phyloP scores from a whole-genome alignment of 2,113 vertebrate genomes.

The Serilophus lunatus region DNA sequence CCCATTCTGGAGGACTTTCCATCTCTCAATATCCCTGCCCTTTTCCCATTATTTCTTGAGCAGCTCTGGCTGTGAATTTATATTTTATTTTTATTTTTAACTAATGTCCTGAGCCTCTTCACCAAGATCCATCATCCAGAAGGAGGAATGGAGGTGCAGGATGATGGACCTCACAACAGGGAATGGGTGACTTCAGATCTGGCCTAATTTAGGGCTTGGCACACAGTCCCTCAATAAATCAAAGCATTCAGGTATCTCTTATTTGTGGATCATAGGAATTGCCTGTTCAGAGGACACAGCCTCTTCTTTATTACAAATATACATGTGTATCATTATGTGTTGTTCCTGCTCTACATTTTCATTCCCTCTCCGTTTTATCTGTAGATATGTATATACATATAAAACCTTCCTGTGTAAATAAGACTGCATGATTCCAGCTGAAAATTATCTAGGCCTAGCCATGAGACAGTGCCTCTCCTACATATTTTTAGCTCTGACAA shows the following conservation, averaged over 20 bases:
- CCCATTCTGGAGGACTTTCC: not conserved
- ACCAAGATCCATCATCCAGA: not conserved
- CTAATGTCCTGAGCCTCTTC: not conserved
- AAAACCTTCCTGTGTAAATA: not conserved
- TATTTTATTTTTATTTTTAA: not conserved
- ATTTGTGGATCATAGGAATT: not conserved
- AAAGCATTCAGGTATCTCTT: not conserved
- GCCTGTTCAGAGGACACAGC: not conserved
- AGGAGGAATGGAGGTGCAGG: not conserved
- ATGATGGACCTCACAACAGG: not conserved
- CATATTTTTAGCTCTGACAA: not conserved
- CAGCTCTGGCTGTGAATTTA: not conserved
- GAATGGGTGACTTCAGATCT: not conserved
- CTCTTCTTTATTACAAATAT: not conserved
- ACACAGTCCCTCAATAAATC: not conserved
- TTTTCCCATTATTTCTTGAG: not conserved
- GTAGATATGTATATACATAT: not conserved
- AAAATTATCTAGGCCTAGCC: not conserved
- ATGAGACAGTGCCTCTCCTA: not conserved
- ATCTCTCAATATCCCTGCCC: not conserved
- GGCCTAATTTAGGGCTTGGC: not conserved
- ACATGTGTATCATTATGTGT: not conserved
- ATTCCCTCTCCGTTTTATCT: not conserved
- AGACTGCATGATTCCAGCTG: not conserved
- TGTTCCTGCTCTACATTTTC: not conserved